Evolutionary conservation across 1,140 invertebrate genomes (phyloP), one percentile per base, ranked within the genome.

Genomic region (Drosophila nigromelanica): DNA sequence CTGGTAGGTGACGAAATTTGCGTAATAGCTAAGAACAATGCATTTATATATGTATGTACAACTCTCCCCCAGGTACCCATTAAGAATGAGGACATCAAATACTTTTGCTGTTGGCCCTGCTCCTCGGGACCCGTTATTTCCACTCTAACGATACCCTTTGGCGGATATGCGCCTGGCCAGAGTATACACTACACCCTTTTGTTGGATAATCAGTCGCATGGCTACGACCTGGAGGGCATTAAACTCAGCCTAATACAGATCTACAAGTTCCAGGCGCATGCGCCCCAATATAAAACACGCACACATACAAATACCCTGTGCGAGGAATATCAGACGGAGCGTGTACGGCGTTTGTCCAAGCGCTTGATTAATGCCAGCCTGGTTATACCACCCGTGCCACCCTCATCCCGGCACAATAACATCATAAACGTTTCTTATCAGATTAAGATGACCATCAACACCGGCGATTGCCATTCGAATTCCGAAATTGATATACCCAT

Each of bases 371-470:
- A 78, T 5, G 82, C 74, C 24, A 60, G 21, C 4, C 35, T 91
- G 7, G 12, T 62, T 0, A 82, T 91, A 45, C 90, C 90, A 1
- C 58, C 85, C 1, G 74, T 80, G 12, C 78, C 81, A 2, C 90
- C 90, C 3, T 74, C 82, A 0, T 95, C 96, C 80, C 48, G 74
- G 8, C 12, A 40, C 0, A 10, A 39, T 1, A 70, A 77, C 30
- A 91, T 91, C 8, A 75, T 91, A 21, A 52, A 63, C 5, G 58
- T 87, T 0, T 52, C 62, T 15, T 89, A 90, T 15, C 33, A 62
- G 1, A 47, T 91, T 0, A 54, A 78, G 5, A 59, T 91, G 39
- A 51, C 72, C 2, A 76, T 91, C 6, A 52, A 70, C 1, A 91
- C 59, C 1, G 81, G 86, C 0, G 43, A 27, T 11, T 91, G 90